Conservation (phyloP, 2,113 vertebrate genomes). For the Chascanopsetta lugubris region DNA sequence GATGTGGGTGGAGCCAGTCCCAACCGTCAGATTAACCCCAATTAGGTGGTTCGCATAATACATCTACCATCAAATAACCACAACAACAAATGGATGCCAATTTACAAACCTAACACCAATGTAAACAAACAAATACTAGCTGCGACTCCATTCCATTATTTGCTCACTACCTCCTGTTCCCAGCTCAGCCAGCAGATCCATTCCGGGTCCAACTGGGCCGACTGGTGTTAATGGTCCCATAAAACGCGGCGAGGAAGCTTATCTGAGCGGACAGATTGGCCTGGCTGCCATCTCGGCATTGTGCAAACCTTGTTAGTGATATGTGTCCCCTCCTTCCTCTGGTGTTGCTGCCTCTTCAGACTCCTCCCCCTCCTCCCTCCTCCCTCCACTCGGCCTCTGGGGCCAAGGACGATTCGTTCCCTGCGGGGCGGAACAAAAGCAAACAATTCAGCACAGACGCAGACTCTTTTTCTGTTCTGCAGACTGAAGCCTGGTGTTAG, state of each 20-base stretch:
- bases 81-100: background rate
- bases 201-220: conserved; percentile 22
- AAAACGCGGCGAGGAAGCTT: conserved; percentile 37
- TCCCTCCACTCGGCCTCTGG: conserved; percentile 29
- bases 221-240: conserved; percentile 34
- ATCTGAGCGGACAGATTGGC: conserved; percentile 58
- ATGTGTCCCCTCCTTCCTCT: conserved; percentile 27
- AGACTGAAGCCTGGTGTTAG: conserved; percentile 40
- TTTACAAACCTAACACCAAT: too few relatives aligned
- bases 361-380: conserved; percentile 34
- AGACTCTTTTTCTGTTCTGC: conserved; percentile 20
- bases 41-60: too few relatives aligned
- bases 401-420: conserved; percentile 50
- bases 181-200: conserved; percentile 23
- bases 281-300: conserved; percentile 34
- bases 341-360: conserved; percentile 38
- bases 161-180: conserved; percentile 3
- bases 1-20: too few relatives aligned
- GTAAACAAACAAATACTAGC: background rate
- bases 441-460: conserved; percentile 54
- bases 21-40: too few relatives aligned
- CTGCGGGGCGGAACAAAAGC: conserved; percentile 28
- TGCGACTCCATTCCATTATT: conserved; percentile 12
- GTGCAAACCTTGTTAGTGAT: conserved; percentile 51
- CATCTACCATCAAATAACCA: too few relatives aligned